Evolutionary conservation across 2,797 vertebrate species (phyloP), one percentile per base, ranked within the genome.

Genomic region (Remorina albescens): DNA sequence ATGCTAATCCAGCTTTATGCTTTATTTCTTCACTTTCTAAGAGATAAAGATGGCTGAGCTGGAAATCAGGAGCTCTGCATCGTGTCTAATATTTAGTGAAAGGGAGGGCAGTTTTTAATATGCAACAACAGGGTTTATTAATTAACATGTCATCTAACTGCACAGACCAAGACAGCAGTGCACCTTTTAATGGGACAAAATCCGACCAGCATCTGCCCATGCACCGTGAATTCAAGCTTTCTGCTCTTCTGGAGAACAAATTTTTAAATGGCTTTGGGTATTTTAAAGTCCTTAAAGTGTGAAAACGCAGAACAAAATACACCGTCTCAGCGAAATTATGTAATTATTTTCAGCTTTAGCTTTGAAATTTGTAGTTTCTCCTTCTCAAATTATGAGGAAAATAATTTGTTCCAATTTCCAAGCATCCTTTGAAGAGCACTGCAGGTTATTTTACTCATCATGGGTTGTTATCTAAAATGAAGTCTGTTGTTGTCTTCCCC

Each of bases 211-310:
- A 84, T 82, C 86, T 85, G 81, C 68, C 67, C 49, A 67, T 54
- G n/a, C 79, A 56, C 46, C 42, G 47, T 58, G 47, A 74, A 84
- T 34, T 44, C 55, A 57, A 71, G 68, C 73, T 73, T 65, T 51
- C 30, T 78, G 67, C 62, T 71, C 39, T 58, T 71, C 61, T 18
- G 74, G 74, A 90, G 72, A 76, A 84, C 68, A 79, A 34, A 86
- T 78, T 76, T 49, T 86, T 91, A 84, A 60, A 71, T 41, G 16
- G 18, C 32, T 28, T 39, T 26, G 15, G 21, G 37, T 55, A 54
- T 36, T 57, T 72, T 68, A 13, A 30, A 30, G 30, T 5, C 49
- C 71, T 71, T 2, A 41, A 67, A 67, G 15, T 47, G 12, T 51
- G 7, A 67, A 64, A 32, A 32, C 26, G 44, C 18, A 36, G 6